These are phyloP conservation scores for Taurulus bubalis DNA, from an alignment of 2,113 vertebrate genomes.

Conservation along the genomic window DNA sequence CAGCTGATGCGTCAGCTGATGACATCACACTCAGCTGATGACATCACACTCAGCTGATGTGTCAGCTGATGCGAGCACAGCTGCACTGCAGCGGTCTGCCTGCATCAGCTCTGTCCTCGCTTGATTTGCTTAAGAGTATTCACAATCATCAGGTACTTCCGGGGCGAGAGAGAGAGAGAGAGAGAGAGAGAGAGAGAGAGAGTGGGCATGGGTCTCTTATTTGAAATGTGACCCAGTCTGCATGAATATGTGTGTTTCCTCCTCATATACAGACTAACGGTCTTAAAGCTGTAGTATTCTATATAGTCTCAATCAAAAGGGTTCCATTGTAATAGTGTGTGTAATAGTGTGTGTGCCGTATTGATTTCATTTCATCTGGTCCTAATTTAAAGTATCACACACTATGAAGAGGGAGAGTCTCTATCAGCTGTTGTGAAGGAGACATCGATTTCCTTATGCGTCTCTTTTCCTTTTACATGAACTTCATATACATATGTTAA, in stretches of 20 bases:
- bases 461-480: no score
- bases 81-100: slow-evolving; percentile 11
- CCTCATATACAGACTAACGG: neutral
- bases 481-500: no score
- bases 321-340: no score
- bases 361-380: neutral
- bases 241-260: neutral
- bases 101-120: neutral
- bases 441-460: no score
- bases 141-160: neutral
- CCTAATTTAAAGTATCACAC: no score
- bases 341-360: no score
- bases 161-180: no score
- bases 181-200: neutral
- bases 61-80: neutral
- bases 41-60: neutral
- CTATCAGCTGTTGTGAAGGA: no score
- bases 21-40: no score
- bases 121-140: neutral
- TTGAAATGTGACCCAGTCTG: neutral
- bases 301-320: neutral
- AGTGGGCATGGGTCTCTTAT: no score
- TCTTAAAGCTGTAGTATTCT: neutral
- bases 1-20: neutral
- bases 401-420: neutral